Conservation (phyloP, 1,140 invertebrate genomes). For the Cydia strobilella region DNA sequence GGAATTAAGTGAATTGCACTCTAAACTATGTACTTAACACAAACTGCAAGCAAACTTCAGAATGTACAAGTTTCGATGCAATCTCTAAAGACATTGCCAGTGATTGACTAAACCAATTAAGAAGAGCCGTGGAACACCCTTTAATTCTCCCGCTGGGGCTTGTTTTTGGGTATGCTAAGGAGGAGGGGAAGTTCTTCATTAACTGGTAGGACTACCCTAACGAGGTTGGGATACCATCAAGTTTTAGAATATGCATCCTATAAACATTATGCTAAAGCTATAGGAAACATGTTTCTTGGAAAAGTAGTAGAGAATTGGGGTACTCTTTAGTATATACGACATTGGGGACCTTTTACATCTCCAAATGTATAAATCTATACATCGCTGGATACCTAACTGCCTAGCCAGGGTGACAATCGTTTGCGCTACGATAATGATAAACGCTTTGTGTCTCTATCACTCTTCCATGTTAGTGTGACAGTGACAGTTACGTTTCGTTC, state of each 20-base stretch:
- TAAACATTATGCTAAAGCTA: not conserved
- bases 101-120: conserved; percentile 25
- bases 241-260: conserved; percentile 27
- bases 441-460: too few species aligned
- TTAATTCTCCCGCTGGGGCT: not conserved
- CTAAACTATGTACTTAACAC: conserved; percentile 27
- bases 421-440: too few species aligned
- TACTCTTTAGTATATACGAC: not conserved
- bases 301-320: not conserved
- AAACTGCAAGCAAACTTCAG: conserved; percentile 31
- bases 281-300: not conserved
- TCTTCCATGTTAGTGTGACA: too few species aligned
- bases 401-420: too few species aligned
- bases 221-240: conserved; percentile 18
- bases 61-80: conserved; percentile 30
- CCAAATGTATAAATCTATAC: too few species aligned
- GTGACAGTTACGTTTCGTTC: too few species aligned
- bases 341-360: not conserved
- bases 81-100: conserved; percentile 25
- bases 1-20: conserved; percentile 22
- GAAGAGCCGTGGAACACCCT: not conserved
- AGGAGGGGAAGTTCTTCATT: not conserved
- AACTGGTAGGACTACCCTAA: not conserved
- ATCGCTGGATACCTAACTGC: too few species aligned
- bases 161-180: not conserved